Evolutionary conservation across 37 sponge, comb jelly and placozoan species (phyloP), one percentile per base, ranked within the genome.

Genomic region (Cliona cf. orientalis): DNA sequence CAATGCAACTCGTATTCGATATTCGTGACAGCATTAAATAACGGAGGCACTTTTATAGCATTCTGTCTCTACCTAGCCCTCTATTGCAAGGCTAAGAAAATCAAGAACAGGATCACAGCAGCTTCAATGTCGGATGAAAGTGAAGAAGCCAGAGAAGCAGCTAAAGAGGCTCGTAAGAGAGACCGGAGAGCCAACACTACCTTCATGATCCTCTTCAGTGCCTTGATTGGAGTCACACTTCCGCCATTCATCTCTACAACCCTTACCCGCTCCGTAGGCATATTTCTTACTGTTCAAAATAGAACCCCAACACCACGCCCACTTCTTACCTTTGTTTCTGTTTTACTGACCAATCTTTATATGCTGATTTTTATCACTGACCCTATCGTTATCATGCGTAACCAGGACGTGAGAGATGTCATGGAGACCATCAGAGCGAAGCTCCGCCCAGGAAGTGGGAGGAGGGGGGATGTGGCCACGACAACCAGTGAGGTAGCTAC

Each of bases 341-440:
- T 26, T n/a, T 6, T 61, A 21, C 6, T 11, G 6, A 21, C 26
- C 22, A 12, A 6, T 12, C 26, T 22, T 12, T 61, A 25, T 28
- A 25, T 28, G 7, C 17, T 11, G 26, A 21, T 61, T n/a, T 5
- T n/a, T 6, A 61, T 61, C 23, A 5, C 23, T n/a, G 63, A 61
- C 28, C 63, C 63, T n/a, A 61, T 61, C 28, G 63, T 28, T 11
- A 11, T 61, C 63, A 61, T 61, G 63, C 12, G 63, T 6, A 61
- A 61, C 26, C 25, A 11, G n/a, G 63, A 61, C 7, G 26, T 61
- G 63, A 61, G 63, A n/a, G 28, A 61, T 25, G 26, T 49, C 53
- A n/a, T n/a, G n/a, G n/a, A n/a, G n/a, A n/a, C n/a, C n/a, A n/a
- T n/a, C n/a, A n/a, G n/a, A n/a, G n/a, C n/a, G n/a, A n/a, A n/a